phyloP scores from a whole-genome alignment of 1,140 invertebrate genomes.

The Brachionus manjavacas region DNA sequence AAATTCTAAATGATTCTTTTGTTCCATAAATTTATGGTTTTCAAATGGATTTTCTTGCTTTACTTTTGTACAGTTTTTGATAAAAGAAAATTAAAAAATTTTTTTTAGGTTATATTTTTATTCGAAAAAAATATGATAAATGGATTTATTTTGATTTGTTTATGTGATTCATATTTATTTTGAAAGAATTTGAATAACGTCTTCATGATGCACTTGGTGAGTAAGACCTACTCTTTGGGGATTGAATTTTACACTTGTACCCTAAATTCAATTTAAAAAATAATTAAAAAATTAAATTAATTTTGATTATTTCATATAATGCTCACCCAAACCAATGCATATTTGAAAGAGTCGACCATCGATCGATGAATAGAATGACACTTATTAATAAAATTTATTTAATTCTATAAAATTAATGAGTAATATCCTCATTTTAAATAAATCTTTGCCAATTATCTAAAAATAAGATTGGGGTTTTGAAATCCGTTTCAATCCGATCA shows the following conservation, averaged over 20 bases:
- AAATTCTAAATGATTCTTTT: no score
- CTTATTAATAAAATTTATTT: constrained; percentile 64
- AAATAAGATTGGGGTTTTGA: no score
- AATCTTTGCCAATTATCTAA: no score
- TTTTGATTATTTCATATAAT: no score
- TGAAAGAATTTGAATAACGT: constrained; percentile 86
- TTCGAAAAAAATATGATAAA: no score
- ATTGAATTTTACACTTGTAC: constrained; percentile 97
- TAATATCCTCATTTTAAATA: no score
- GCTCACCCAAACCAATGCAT: constrained; percentile 84
- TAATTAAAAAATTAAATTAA: not conserved
- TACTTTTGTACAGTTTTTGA: no score
- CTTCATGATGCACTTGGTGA: constrained; percentile 89
- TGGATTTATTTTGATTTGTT: not conserved
- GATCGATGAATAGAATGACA: constrained; percentile 92
- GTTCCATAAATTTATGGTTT: no score
- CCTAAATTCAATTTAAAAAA: constrained; percentile 52
- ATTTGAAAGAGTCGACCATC: constrained; percentile 84
- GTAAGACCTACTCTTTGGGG: constrained; percentile 98
- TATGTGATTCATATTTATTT: constrained; percentile 54
- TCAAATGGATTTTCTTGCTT: no score
- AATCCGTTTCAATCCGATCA: no score
- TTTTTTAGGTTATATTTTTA: no score
- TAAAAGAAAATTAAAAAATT: no score
- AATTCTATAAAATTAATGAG: not conserved